Base-by-base conservation (phyloP, 1,140 invertebrate species). In the Drosophila leontia region DNA sequence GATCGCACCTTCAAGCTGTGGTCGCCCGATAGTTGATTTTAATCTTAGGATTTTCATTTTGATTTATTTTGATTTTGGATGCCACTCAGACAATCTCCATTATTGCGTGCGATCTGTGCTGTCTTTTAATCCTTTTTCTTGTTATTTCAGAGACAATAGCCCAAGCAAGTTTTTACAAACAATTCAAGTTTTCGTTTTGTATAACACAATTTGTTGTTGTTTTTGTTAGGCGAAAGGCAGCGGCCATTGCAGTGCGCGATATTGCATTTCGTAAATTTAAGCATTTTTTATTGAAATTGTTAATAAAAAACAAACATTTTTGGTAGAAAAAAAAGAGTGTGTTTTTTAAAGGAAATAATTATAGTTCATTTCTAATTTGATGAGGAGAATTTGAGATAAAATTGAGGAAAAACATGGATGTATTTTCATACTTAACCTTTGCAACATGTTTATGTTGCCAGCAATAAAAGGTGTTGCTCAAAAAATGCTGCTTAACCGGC, bases 1-100 rank as follows among this genome's bases (percentile, higher is more conserved):
- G 99, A 99, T 94, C 94, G 98, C 75, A 99, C 99, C 1, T 99
- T 99, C 92, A 99, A 99, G 94, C 92, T 99, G 4, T 99, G 99
- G 99, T 95, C 97, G 6, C 96, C 98, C 1, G 98, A 98, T 93
- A 91, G 86, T 55, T 92, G 81, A 91, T 91, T 67, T 47, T 48
- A 48, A 29, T n/a, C 23, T 60, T 17, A 42, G 37, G 39, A 51
- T 42, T 67, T 63, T 44, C 34, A 67, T 78, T 62, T 56, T 39
- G 53, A 61, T 37, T 67, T 29, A 23, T 29, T 80, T 64, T 9
- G n/a, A 75, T 62, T 65, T 57, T 62, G 53, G 68, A 53, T 60
- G 51, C 61, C 61, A 45, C 67, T 47, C 65, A 69, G 65, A 65
- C 65, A 69, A 69, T 65, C 65, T 35, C 37, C 45, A 42, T 23